Evolutionary conservation across 1,140 invertebrate genomes (phyloP).

Genomic region (Magallana ariakensis): DNA sequence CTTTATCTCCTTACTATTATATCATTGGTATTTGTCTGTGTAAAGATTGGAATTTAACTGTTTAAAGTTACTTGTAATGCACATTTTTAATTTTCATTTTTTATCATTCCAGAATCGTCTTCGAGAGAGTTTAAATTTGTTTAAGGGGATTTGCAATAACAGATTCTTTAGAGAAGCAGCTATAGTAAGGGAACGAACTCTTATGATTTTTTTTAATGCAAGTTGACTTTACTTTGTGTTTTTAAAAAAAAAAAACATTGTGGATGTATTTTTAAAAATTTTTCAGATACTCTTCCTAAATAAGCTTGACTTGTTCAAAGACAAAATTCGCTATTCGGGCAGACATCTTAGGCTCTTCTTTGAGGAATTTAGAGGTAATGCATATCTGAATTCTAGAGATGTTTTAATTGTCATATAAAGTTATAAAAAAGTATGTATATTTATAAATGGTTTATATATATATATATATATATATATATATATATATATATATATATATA

Average conservation of each 20-base stretch:
- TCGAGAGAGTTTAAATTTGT: slow-evolving; percentile 84
- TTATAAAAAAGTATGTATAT: too few relatives aligned
- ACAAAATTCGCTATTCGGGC: slow-evolving; percentile 84
- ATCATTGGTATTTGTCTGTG: slow-evolving; percentile 36
- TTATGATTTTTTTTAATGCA: neutral
- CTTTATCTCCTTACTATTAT: neutral
- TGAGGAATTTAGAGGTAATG: slow-evolving; percentile 81
- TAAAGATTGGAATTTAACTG: neutral
- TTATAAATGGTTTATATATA: too few relatives aligned
- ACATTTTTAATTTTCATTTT: slow-evolving; percentile 44
- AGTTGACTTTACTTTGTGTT: neutral
- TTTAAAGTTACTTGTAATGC: neutral
- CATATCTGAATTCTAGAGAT: too few relatives aligned
- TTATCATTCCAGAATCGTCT: slow-evolving; percentile 78
- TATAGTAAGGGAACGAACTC: slow-evolving; percentile 75
- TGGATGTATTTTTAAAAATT: slow-evolving; percentile 33
- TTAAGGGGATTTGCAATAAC: slow-evolving; percentile 85
- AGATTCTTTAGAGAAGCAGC: slow-evolving; percentile 79
- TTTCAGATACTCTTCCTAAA: slow-evolving; percentile 81
- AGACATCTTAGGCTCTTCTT: slow-evolving; percentile 84
- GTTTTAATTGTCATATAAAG: too few relatives aligned
- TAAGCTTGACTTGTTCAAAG: slow-evolving; percentile 81
- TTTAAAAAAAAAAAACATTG: neutral
- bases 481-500: neutral
- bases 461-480: too few relatives aligned